These are phyloP conservation scores for Poecilia latipinna DNA, from an alignment of 2,113 vertebrate species.

Conservation along the genomic window DNA sequence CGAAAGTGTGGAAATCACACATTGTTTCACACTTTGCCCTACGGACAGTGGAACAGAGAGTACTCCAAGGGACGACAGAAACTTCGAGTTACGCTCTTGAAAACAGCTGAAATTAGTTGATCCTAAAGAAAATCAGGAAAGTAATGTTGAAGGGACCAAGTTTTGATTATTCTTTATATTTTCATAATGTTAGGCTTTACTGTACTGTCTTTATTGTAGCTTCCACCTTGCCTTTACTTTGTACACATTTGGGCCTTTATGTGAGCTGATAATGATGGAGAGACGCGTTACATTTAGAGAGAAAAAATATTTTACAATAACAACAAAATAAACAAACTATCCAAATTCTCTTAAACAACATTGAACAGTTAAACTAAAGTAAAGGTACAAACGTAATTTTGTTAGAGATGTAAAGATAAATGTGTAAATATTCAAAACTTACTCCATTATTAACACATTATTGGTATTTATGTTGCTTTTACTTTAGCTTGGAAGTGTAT, in stretches of 20 bases:
- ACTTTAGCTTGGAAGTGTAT: too few species aligned
- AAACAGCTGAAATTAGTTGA: accelerated
- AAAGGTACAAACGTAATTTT: not conserved
- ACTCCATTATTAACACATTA: not conserved
- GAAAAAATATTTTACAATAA: not conserved
- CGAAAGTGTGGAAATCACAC: not conserved
- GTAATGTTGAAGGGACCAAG: not conserved
- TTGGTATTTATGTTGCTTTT: not conserved
- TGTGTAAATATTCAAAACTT: not conserved
- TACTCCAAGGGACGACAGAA: accelerated
- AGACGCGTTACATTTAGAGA: not conserved
- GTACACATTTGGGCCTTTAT: not conserved
- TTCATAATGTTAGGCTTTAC: not conserved
- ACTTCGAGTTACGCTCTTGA: not conserved
- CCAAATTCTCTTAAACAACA: not conserved
- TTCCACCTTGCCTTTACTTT: not conserved
- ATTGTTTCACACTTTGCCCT: not conserved
- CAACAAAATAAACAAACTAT: not conserved
- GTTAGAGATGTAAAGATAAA: not conserved
- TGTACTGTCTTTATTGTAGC: too few species aligned
- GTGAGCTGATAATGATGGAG: not conserved
- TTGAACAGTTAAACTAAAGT: not conserved
- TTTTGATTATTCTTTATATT: not conserved
- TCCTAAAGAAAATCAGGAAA: not conserved
- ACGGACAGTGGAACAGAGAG: not conserved